Percentiles rank a stretch among this genome's conserved stretches.
Evolutionary conservation across 2,113 vertebrate species (phyloP).

Genomic region (Cheirogaleus medius): DNA sequence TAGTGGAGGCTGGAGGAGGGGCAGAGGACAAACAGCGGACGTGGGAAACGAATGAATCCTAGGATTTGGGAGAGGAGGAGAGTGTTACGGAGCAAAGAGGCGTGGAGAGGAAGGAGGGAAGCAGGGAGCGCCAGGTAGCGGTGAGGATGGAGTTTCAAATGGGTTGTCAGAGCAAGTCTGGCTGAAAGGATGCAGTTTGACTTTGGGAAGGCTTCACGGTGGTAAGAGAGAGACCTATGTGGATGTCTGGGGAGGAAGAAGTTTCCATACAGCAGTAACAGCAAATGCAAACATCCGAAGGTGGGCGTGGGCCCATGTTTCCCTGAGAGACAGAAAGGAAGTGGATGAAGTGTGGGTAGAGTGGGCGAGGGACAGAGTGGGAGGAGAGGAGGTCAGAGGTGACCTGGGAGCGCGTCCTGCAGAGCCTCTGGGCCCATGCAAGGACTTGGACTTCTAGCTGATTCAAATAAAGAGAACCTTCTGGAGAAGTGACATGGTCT

Average conservation of each 20-base stretch:
- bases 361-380: too few species aligned
- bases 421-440: background rate
- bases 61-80: background rate
- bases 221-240: background rate
- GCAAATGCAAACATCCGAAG: background rate
- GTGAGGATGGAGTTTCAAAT: background rate
- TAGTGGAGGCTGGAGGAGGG: background rate
- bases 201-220: background rate
- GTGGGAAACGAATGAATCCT: background rate
- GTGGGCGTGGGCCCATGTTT: background rate
- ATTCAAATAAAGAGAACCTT: background rate
- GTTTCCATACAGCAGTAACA: background rate
- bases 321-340: background rate
- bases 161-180: background rate
- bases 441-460: background rate
- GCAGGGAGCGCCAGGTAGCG: too few species aligned
- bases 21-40: background rate
- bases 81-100: background rate
- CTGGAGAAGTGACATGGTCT: background rate
- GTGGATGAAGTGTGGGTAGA: fast-evolving
- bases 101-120: background rate
- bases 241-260: background rate
- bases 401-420: background rate
- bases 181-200: background rate
- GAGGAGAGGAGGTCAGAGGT: background rate